Base-by-base conservation (phyloP, 2,888 invertebrate species). In the Cosmopolites sordidus region DNA sequence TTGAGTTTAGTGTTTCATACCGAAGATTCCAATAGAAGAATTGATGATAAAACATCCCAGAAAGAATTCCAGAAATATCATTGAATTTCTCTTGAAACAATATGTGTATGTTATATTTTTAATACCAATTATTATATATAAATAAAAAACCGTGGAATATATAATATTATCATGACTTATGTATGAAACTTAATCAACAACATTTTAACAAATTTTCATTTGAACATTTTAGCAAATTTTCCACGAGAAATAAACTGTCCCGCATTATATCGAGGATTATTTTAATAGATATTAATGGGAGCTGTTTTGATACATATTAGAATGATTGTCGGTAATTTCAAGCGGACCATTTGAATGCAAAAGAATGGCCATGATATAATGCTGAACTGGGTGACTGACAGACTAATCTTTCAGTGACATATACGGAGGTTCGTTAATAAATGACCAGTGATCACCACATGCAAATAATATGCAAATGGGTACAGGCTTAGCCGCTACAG, bases 401-500 rank as follows among this genome's bases (percentile, higher is more conserved):
- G 70, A 42, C 65, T 73, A 73, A 73, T 72, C 73, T 69, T 70
- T 71, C 68, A 70, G 66, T 71, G 72, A 72, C 71, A 71, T 66
- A 65, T 60, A 62, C 68, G 69, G 67, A 67, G 58, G 66, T 68
- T 69, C 66, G 69, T 68, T 71, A 71, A 73, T 73, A 73, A 73
- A 73, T 72, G 72, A 68, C 70, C 71, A 67, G 61, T 66, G 70
- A 70, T 70, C 67, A 67, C 64, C 68, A 66, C 67, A 73, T 73
- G 73, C 72, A 73, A 72, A 72, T 73, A 66, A 51, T 64, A 73
- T 73, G 71, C 69, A 72, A 72, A 72, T 73, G 66, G 62, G 66
- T 43, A 59, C 64, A 49, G 33, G 50, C 46, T 51, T 46, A 33
- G 42, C 49, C 47, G 45, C 29, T 43, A 44, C 44, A 30, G 18